A percentile compares a stretch with the other conserved stretches of the same genome.
Conservation (phyloP, 2,888 invertebrate species). For the Leptinotarsa tumamoca region DNA sequence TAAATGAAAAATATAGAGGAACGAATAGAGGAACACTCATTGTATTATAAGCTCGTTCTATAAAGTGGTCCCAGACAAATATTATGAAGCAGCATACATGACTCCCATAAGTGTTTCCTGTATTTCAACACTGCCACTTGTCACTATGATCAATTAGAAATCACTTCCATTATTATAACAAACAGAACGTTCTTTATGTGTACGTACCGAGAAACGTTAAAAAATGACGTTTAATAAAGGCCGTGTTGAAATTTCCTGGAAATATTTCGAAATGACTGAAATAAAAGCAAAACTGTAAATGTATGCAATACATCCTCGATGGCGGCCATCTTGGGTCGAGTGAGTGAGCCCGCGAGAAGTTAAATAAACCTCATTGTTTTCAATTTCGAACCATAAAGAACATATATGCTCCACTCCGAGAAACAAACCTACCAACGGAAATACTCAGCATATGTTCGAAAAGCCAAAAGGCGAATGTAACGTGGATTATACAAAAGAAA, state of each 20-base stretch:
- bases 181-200: conserved; percentile 2
- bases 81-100: neutral
- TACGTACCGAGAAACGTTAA: conserved; percentile 8
- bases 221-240: conserved; percentile 3
- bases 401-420: conserved; percentile 3
- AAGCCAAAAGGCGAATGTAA: conserved; percentile 24
- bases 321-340: conserved; percentile 11
- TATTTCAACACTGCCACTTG: conserved; percentile 16
- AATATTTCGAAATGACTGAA: conserved; percentile 10
- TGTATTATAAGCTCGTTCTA: too few species aligned
- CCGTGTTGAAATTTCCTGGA: conserved; percentile 14
- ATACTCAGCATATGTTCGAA: conserved; percentile 28
- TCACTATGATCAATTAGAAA: conserved; percentile 10
- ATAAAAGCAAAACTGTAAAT: conserved; percentile 10
- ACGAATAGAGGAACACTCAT: too few species aligned
- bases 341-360: conserved; percentile 16
- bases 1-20: too few species aligned
- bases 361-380: conserved; percentile 20
- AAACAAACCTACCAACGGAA: conserved; percentile 22
- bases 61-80: conserved; percentile 12
- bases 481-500: conserved; percentile 25
- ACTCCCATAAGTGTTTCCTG: conserved; percentile 17
- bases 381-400: conserved; percentile 19
- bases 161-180: conserved; percentile 13
- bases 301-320: conserved; percentile 13